Evolutionary conservation across 2,797 vertebrate species (phyloP), one percentile per base, ranked within the genome.

Genomic region (Choloepus didactylus): DNA sequence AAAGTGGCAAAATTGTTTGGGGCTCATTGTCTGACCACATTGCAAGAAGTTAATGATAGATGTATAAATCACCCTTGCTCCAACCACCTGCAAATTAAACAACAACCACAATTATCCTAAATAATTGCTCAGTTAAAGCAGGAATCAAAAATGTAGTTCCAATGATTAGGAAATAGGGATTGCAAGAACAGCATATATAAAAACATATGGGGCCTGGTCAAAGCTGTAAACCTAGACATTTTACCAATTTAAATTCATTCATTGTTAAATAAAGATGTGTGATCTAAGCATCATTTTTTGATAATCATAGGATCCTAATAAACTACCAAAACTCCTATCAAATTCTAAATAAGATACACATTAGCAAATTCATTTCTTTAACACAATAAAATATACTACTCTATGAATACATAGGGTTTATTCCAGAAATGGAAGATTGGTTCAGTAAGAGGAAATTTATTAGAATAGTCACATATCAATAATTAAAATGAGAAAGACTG

Each of bases 1-100:
- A 73, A 88, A 59, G 10, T 25, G 87, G 15, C 82, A 85, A n/a
- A 76, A 38, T 19, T 67, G 2, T 70, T 3, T 29, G 25, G 14
- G 31, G 4, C 12, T 82, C 29, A 44, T 66, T 72, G 44, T 64
- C n/a, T 93, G 54, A 77, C 2, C 18, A 66, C 2, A 19, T 25
- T 56, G 0, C 9, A 90, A 88, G n/a, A 79, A 91, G 41, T 46
- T 92, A 73, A 79, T 73, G 60, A 35, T n/a, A 90, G 89, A 60
- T 1, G 11, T 10, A 12, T 18, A 60, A 69, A 82, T 89, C 7
- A 8, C 10, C 38, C 49, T 77, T 46, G 16, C 15, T 81, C 12
- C 25, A 77, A 25, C 23, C 12, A 2, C 72, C 46, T 83, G 25
- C 14, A 29, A 70, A 75, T 86, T 75, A 59, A 89, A 77, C 9